Conservation (phyloP, 2,888 invertebrate species). For the Odontocerum albicorne region DNA sequence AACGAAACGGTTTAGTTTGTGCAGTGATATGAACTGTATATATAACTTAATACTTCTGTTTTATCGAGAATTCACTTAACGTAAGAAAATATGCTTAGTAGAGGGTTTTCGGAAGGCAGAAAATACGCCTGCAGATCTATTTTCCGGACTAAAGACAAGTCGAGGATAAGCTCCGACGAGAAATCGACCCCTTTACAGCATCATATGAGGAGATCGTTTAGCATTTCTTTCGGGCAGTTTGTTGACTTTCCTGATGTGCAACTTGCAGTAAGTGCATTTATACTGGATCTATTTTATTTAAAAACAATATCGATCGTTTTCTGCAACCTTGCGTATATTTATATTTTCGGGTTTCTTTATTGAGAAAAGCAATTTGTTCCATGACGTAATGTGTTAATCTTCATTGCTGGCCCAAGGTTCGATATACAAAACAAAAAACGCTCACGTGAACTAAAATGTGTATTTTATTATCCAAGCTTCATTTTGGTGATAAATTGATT, state of each 20-base stretch:
- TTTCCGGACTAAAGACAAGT: slow-evolving; percentile 7
- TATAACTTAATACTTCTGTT: slow-evolving; percentile 7
- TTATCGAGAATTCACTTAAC: slow-evolving; percentile 10
- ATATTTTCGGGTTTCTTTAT: too few species aligned
- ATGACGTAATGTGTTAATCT: too few species aligned
- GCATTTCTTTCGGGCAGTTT: slow-evolving; percentile 1
- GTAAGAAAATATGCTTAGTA: slow-evolving; percentile 6
- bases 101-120: slow-evolving; percentile 18
- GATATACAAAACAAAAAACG: too few species aligned
- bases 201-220: slow-evolving; percentile 9
- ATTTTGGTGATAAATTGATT: too few species aligned
- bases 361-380: too few species aligned
- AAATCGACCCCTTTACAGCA: not conserved
- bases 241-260: not conserved
- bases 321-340: too few species aligned
- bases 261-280: slow-evolving; percentile 10
- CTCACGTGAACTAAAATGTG: too few species aligned
- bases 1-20: too few species aligned
- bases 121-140: slow-evolving; percentile 7
- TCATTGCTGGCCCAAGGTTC: too few species aligned
- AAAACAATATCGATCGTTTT: too few species aligned
- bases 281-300: not conserved
- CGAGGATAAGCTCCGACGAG: slow-evolving; percentile 4
- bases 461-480: too few species aligned
- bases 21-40: slow-evolving; percentile 7